These are phyloP conservation scores for Anhinga anhinga DNA, from an alignment of 2,113 vertebrate genomes.

Conservation along the genomic window DNA sequence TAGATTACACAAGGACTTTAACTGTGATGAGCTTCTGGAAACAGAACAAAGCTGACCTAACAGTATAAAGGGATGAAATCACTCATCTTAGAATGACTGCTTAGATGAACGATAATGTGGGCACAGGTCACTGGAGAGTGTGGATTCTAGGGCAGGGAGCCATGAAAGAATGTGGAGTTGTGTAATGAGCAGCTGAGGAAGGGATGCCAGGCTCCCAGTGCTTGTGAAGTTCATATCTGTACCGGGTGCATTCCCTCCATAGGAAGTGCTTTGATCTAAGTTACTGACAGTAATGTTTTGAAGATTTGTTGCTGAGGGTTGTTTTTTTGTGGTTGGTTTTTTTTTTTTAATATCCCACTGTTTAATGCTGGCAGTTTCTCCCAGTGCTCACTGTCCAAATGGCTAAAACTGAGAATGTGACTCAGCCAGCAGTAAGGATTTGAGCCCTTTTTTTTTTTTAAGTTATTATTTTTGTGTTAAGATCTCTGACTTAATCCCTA, in stretches of 20 bases:
- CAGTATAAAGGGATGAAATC: slow-evolving; percentile 20
- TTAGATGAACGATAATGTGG: not conserved
- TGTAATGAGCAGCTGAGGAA: not conserved
- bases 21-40: slow-evolving; percentile 41
- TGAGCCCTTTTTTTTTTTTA: not conserved
- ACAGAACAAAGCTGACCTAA: slow-evolving; percentile 26
- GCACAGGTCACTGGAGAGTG: slow-evolving; percentile 37
- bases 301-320: not conserved
- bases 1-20: slow-evolving; percentile 12
- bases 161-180: not conserved
- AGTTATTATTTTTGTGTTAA: not conserved
- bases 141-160: slow-evolving; percentile 13
- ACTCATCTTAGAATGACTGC: not conserved
- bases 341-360: not conserved
- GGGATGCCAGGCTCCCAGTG: not conserved
- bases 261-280: not conserved
- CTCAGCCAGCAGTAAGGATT: slow-evolving; percentile 11
- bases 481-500: slow-evolving; percentile 8
- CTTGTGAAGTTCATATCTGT: not conserved
- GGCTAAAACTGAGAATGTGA: not conserved
- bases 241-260: not conserved
- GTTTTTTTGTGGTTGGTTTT: no score
- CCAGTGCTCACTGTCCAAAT: not conserved
- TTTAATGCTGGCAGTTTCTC: not conserved
- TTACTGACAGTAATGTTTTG: not conserved